Percentiles rank a stretch among this genome's conserved stretches.
Conservation (phyloP, 2,113 vertebrate genomes). For the Podarcis cretensis region DNA sequence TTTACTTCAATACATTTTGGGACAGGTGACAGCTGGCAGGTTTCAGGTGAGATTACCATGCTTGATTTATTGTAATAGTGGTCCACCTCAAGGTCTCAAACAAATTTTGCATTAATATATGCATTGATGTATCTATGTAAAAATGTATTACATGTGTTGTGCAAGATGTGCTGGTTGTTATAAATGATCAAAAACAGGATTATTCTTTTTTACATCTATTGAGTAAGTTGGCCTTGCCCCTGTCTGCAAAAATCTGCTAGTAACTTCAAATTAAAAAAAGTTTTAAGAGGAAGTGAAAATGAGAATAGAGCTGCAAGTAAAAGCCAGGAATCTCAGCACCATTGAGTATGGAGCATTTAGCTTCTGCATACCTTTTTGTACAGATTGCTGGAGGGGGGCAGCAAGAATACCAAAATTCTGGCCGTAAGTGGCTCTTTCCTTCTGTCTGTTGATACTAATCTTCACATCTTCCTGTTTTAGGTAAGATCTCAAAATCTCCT, state of each 20-base stretch:
- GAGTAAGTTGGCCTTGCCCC: neutral
- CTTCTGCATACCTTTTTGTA: neutral
- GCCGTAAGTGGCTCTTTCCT: neutral
- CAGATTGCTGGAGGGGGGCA: neutral
- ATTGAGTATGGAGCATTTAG: neutral
- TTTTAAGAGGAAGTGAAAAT: too few relatives aligned
- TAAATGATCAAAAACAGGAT: neutral
- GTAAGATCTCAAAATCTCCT: conserved; percentile 7
- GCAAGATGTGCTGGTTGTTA: neutral
- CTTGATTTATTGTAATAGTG: neutral
- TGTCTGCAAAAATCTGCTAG: neutral
- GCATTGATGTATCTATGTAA: too few relatives aligned
- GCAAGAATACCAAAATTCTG: neutral
- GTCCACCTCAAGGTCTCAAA: neutral
- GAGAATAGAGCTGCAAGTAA: neutral
- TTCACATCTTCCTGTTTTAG: conserved; percentile 16
- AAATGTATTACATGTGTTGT: neutral
- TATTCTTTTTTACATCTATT: neutral
- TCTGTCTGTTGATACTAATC: neutral
- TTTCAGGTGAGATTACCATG: neutral
- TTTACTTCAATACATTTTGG: neutral
- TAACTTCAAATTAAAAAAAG: too few relatives aligned
- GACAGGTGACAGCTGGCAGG: neutral
- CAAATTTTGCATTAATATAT: neutral
- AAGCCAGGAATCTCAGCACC: neutral